Base-by-base conservation (phyloP, 2,888 invertebrate species). In the Diaperis boleti region DNA sequence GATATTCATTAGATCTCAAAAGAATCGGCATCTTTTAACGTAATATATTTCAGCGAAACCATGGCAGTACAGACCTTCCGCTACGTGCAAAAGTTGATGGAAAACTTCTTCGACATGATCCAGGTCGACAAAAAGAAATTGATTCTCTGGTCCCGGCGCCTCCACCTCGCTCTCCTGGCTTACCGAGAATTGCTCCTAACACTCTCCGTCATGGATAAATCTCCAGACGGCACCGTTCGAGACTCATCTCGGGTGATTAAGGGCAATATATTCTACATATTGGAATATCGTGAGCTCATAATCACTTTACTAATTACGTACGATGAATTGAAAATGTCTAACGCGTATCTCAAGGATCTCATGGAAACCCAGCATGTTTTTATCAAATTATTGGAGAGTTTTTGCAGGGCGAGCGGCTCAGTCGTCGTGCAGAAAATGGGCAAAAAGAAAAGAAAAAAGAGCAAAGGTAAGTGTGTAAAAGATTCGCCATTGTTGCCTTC, bases 201-300 rank as follows among this genome's bases (percentile, higher is more conserved):
- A 62, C 83, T 97, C 67, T 82, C 88, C 66, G 88, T 87, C 8
- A 94, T 98, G 92, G 94, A 95, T 79, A 88, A 86, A 77, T 88
- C 89, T 62, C 78, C 82, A 1, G 92, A 94, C 76, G 81, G 83
- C 29, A 85, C 86, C 15, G 90, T 96, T 1, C 85, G 87, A 69
- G 91, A 92, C 55, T 91, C 94, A 10, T 90, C 95, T 33, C 90
- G 89, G 82, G 91, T 95, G 73, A 89, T 98, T 69, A 92, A 96
- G 82, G 92, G 92, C 81, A 94, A 94, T 80, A 88, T 95, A 68
- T 95, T 98, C 82, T 98, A 98, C 82, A 91, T 96, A 41, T 85
- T 93, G 72, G 98, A 98, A 82, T 97, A 97, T 81, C 87, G 98
- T 67, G 98, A 98, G 82, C 89, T 95, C 70, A 88, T 95, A 75